phyloP scores from a whole-genome alignment of 2,113 vertebrate genomes.

The Protobothrops flavoviridis region DNA sequence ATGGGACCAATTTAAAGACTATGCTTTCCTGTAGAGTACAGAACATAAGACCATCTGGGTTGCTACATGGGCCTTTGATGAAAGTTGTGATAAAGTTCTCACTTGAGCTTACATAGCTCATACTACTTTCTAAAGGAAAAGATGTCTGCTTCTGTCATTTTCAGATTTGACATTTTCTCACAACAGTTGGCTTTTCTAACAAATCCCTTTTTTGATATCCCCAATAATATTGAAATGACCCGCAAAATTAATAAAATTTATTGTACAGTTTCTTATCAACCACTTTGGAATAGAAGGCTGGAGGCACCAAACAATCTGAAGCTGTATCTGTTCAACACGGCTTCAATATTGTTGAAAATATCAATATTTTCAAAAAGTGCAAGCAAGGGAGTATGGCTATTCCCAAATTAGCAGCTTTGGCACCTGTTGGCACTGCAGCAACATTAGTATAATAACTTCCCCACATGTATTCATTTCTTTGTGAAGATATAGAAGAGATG shows the following conservation, averaged over 20 bases:
- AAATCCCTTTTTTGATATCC: background rate
- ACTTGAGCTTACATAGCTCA: background rate
- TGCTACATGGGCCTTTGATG: rapidly evolving
- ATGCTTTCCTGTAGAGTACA: background rate
- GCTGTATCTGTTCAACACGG: background rate
- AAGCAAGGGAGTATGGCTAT: background rate
- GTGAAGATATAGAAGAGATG: constrained; percentile 4
- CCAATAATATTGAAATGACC: constrained; percentile 10
- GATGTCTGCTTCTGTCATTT: background rate
- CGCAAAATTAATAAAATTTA: background rate
- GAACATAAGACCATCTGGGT: background rate
- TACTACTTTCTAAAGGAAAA: background rate
- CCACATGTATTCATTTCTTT: background rate
- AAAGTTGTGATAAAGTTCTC: background rate
- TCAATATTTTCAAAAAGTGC: too few species aligned
- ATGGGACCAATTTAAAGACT: background rate
- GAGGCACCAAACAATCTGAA: background rate
- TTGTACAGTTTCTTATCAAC: background rate
- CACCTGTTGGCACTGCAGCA: background rate
- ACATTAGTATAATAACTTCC: background rate
- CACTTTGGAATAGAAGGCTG: background rate
- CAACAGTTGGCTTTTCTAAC: background rate
- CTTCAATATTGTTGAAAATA: too few species aligned
- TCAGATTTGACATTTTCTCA: background rate
- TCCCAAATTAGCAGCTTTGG: background rate